Conservation (phyloP, 2,888 invertebrate genomes). For the Dugesia japonica region DNA sequence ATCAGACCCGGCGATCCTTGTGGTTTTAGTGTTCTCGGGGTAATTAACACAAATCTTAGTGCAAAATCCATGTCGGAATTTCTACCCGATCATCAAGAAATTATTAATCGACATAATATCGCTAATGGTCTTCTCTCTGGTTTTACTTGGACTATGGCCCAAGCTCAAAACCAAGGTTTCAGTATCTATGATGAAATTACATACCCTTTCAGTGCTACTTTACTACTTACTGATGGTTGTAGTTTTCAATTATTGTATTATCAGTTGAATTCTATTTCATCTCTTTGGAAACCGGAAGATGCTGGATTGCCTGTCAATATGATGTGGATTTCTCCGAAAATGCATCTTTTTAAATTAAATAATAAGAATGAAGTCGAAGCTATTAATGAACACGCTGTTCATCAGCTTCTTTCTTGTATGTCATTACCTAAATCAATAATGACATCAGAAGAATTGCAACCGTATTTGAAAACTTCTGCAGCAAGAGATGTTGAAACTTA, state of each 20-base stretch:
- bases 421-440: background rate
- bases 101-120: constrained; percentile 45
- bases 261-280: constrained; percentile 69
- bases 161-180: constrained; percentile 55
- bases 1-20: constrained; percentile 54
- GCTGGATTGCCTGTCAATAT: constrained; percentile 30
- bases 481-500: background rate
- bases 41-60: constrained; percentile 48
- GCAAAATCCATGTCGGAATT: background rate
- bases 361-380: background rate
- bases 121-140: constrained; percentile 59
- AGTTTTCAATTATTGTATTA: constrained; percentile 71
- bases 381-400: background rate
- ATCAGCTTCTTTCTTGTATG: background rate
- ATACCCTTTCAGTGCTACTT: constrained; percentile 74
- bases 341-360: background rate
- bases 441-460: background rate
- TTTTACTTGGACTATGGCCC: constrained; percentile 57
- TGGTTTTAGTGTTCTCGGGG: constrained; percentile 64
- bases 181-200: constrained; percentile 73
- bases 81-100: constrained; percentile 51
- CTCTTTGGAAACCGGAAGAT: constrained; percentile 31
- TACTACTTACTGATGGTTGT: constrained; percentile 71
- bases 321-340: constrained; percentile 11
- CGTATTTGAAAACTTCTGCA: background rate